Base-by-base conservation (phyloP, 2,113 vertebrate genomes). In the Ammodytes marinus region DNA sequence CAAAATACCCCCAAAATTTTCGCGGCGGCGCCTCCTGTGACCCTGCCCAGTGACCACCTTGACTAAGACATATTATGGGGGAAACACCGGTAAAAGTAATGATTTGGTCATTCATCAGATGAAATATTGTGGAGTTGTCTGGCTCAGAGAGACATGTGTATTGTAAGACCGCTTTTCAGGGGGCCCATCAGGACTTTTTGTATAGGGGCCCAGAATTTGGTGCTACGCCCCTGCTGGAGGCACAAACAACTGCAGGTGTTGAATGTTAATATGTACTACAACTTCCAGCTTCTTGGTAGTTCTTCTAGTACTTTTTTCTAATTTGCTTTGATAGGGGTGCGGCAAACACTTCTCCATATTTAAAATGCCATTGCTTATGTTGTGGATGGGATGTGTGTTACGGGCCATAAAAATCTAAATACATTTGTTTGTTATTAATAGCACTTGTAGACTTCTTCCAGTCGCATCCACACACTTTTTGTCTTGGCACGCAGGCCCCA, bases 381-480 rank as follows among this genome's bases (percentile, higher is more conserved):
- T 27, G 27, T 50, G 46, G 49, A 35, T 3, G 7, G 6, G 27
- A 27, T 72, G n/a, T 40, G 14, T 40, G 10, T 27, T 47, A 15
- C 5, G 1, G 6, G 0, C 27, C 3, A 4, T 27, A 37, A 4
- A 47, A 58, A 61, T n/a, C 46, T 8, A 12, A 3, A 42, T 11
- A 8, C 4, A 46, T 15, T 10, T 54, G 10, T 49, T 15, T 49
- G n/a, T n/a, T 11, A 37, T 57, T 40, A 11, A 3, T 3, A 0
- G 40, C 27, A 47, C 60, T 68, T 2, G 47, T 4, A 45, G 39
- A 54, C 46, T 52, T 63, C 11, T 49, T 58, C 35, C 39, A 19
- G 12, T 42, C 52, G 47, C 63, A 74, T 5, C 6, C 61, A 42
- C 67, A 42, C 45, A 13, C 14, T 43, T 58, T 65, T 69, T 79